Evolutionary conservation across 2,797 vertebrate genomes (phyloP).

Genomic region (Pipistrellus nathusii): DNA sequence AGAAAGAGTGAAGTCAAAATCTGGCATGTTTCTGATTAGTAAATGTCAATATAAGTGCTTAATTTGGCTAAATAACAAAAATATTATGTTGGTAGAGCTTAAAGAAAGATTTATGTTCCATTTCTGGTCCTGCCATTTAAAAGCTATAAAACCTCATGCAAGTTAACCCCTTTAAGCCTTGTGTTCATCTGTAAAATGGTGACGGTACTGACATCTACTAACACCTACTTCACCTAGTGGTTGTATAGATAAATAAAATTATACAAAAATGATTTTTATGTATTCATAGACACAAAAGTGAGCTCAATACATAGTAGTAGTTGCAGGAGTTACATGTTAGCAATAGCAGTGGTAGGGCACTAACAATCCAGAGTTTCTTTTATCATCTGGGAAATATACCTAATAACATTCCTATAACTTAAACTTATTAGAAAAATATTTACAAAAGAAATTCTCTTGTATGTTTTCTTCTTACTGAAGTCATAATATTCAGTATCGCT

Average conservation of each 20-base stretch:
- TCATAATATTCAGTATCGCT: background rate
- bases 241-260: background rate
- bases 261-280: background rate
- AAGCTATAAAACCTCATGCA: background rate
- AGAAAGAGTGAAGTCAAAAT: constrained; percentile 8
- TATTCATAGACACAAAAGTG: background rate
- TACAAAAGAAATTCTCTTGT: background rate
- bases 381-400: background rate
- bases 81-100: background rate
- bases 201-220: background rate
- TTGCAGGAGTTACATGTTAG: background rate
- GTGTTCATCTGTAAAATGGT: background rate
- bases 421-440: constrained; percentile 24
- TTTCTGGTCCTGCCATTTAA: background rate
- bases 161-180: background rate
- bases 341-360: background rate
- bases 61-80: constrained; percentile 45
- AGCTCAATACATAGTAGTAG: background rate
- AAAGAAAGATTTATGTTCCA: background rate
- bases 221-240: background rate
- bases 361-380: background rate
- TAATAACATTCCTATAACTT: background rate
- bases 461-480: background rate
- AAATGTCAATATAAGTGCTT: background rate
- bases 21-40: constrained; percentile 4